Evolutionary conservation across 2,888 invertebrate species (phyloP).

Genomic region (Tetropium fuscum): DNA sequence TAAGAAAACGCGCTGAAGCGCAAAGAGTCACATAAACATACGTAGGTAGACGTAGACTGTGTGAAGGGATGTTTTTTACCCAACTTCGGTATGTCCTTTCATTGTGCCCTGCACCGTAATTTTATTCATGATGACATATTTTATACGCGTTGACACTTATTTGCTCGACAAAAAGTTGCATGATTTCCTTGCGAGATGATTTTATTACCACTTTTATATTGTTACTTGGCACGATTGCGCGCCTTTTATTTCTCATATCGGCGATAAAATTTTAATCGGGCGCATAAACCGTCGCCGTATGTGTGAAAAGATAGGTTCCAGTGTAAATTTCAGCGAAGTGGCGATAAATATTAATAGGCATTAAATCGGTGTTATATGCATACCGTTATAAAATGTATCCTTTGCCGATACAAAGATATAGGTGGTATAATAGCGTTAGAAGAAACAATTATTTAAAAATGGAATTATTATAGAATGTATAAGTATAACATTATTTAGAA

Average conservation of each 20-base stretch:
- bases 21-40: conserved; percentile 60
- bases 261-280: conserved; percentile 13
- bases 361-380: neutral
- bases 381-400: too few species aligned
- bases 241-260: conserved; percentile 25
- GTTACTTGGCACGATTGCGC: conserved; percentile 20
- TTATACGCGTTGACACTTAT: conserved; percentile 51
- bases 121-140: conserved; percentile 54
- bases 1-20: conserved; percentile 57
- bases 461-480: too few species aligned
- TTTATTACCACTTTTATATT: conserved; percentile 28
- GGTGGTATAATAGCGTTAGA: too few species aligned
- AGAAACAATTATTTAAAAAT: too few species aligned
- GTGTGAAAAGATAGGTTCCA: conserved; percentile 12
- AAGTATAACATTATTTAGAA: too few species aligned
- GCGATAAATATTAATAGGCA: neutral
- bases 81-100: conserved; percentile 52
- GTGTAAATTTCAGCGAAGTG: neutral
- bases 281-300: neutral
- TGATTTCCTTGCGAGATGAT: conserved; percentile 29
- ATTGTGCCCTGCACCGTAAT: conserved; percentile 44
- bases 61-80: conserved; percentile 57
- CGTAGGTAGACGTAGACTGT: conserved; percentile 52
- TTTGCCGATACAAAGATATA: too few species aligned
- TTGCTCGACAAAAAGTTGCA: conserved; percentile 41